These are phyloP conservation scores for Incurvaria masculella DNA, from an alignment of 2,888 invertebrate species.

Conservation along the genomic window DNA sequence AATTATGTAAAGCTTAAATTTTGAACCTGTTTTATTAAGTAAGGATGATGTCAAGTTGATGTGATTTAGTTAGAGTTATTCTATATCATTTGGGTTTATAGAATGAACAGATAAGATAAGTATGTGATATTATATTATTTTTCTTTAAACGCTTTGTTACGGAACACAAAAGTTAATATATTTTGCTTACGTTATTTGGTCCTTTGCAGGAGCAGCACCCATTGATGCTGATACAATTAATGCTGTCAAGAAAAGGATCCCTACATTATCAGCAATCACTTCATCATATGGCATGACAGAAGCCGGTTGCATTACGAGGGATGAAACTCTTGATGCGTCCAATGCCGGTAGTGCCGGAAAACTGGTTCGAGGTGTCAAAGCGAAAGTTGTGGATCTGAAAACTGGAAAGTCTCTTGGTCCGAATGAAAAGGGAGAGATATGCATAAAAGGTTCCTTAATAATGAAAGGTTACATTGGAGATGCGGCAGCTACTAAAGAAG, in stretches of 20 bases:
- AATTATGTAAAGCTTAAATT: too few relatives aligned
- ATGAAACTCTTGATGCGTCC: neutral
- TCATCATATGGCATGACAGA: slow-evolving; percentile 70
- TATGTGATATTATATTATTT: too few relatives aligned
- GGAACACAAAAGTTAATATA: too few relatives aligned
- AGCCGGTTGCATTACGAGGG: slow-evolving; percentile 40
- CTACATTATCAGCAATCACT: slow-evolving; percentile 23
- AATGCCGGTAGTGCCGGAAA: slow-evolving; percentile 6
- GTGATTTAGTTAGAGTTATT: too few relatives aligned
- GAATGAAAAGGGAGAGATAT: slow-evolving; percentile 30
- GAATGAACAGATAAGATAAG: too few relatives aligned
- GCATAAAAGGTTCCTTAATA: slow-evolving; percentile 28
- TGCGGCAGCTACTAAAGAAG: slow-evolving; percentile 24
- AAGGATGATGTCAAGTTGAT: too few relatives aligned
- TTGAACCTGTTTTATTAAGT: too few relatives aligned
- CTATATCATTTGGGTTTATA: too few relatives aligned
- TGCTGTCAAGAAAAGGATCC: neutral
- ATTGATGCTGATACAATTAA: neutral
- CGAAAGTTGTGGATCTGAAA: slow-evolving; percentile 20
- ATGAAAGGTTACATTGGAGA: slow-evolving; percentile 34
- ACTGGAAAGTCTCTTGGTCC: slow-evolving; percentile 26
- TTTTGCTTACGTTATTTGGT: too few relatives aligned
- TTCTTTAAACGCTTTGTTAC: too few relatives aligned
- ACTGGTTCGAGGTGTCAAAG: neutral
- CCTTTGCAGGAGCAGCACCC: neutral